Conservation (phyloP, 2,888 invertebrate species). For the Julus scanicus region DNA sequence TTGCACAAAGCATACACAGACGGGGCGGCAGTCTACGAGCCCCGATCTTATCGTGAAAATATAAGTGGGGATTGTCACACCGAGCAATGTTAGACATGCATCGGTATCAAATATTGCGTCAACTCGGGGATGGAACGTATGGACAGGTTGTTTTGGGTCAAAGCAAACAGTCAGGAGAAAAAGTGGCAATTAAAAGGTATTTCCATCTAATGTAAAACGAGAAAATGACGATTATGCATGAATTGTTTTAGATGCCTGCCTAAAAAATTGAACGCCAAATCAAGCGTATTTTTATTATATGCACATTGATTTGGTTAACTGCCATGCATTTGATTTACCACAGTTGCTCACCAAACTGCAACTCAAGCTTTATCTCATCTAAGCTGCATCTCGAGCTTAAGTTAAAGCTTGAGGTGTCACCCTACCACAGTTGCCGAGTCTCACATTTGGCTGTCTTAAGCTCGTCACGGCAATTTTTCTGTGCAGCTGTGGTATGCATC, state of each 20-base stretch:
- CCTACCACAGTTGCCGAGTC: too few relatives aligned
- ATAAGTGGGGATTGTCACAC: neutral
- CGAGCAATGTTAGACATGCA: conserved; percentile 57
- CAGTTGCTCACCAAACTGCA: too few relatives aligned
- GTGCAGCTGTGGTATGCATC: too few relatives aligned
- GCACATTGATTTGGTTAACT: neutral
- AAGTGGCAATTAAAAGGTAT: conserved; percentile 69
- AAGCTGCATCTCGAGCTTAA: too few relatives aligned
- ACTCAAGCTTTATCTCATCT: too few relatives aligned
- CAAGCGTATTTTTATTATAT: neutral
- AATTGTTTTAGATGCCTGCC: neutral
- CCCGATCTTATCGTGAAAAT: neutral
- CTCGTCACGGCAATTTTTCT: too few relatives aligned
- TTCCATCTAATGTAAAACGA: conserved; percentile 57
- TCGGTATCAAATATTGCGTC: conserved; percentile 62
- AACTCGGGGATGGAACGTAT: conserved; percentile 69
- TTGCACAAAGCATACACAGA: conserved; percentile 29
- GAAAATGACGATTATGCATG: neutral
- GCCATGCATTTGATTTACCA: neutral
- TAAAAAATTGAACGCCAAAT: neutral
- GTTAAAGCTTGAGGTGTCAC: too few relatives aligned
- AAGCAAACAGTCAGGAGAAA: conserved; percentile 65
- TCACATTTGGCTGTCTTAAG: too few relatives aligned
- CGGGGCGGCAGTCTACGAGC: neutral
- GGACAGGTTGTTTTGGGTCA: conserved; percentile 68